Conservation (phyloP, 2,113 vertebrate species). For the Dicentrarchus labrax region DNA sequence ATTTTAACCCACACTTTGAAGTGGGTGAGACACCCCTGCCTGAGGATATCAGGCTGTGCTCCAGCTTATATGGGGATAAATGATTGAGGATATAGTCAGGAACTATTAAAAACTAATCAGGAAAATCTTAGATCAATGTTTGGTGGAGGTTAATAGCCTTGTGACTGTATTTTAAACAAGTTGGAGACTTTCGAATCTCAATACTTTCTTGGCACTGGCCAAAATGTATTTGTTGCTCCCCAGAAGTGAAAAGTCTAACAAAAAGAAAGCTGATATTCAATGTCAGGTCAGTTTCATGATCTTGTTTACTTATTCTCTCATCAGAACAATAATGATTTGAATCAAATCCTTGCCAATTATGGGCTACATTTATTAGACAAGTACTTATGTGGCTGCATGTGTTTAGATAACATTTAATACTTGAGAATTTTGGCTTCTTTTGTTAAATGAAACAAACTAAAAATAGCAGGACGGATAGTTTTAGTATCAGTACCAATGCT, state of each 20-base stretch:
- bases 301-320: neutral
- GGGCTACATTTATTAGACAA: neutral
- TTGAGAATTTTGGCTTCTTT: neutral
- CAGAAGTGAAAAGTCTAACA: neutral
- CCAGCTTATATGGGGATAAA: constrained; percentile 46
- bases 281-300: neutral
- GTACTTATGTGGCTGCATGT: neutral
- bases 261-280: neutral
- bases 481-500: neutral
- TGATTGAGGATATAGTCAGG: constrained; percentile 61
- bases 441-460: neutral
- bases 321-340: neutral
- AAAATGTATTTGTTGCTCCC: neutral
- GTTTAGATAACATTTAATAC: neutral
- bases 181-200: constrained; percentile 4
- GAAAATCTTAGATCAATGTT: constrained; percentile 46
- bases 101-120: constrained; percentile 60
- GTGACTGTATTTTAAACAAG: constrained; percentile 20
- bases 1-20: constrained; percentile 63
- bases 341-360: neutral
- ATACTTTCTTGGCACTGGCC: neutral
- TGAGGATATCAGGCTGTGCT: constrained; percentile 40
- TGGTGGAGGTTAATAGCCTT: constrained; percentile 27
- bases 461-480: too few relatives aligned
- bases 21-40: constrained; percentile 41